Conservation (phyloP, 2,113 vertebrate species). For the Takifugu bimaculatus region DNA sequence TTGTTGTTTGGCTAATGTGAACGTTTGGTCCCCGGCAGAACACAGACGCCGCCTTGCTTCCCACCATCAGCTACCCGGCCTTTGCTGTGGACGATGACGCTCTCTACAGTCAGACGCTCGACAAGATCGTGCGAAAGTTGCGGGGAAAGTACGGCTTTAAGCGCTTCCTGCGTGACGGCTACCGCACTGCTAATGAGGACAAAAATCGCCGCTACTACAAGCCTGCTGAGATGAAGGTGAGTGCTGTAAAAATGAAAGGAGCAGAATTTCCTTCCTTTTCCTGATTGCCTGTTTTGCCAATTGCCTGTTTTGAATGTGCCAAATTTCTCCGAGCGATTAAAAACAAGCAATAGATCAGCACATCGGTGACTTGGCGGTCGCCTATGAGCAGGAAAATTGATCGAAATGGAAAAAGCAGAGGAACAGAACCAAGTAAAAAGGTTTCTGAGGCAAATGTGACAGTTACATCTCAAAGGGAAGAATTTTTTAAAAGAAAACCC, state of each 20-base stretch:
- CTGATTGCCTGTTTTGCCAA: no score
- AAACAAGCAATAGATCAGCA: no score
- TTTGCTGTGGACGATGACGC: slow-evolving; percentile 95
- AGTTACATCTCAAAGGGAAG: no score
- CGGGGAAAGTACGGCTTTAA: slow-evolving; percentile 94
- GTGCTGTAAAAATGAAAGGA: slow-evolving; percentile 3
- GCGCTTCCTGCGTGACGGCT: slow-evolving; percentile 91
- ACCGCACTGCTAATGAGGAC: slow-evolving; percentile 90
- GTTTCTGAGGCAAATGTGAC: no score
- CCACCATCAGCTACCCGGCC: slow-evolving; percentile 94
- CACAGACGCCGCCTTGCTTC: slow-evolving; percentile 91
- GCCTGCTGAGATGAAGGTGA: slow-evolving; percentile 98
- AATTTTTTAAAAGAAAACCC: no score
- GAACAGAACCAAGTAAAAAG: no score
- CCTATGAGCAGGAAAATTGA: no score
- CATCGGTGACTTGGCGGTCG: no score
- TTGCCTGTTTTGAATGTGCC: no score
- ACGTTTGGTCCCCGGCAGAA: slow-evolving; percentile 75
- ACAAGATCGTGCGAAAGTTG: slow-evolving; percentile 91
- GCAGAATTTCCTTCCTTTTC: no score
- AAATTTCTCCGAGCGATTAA: no score
- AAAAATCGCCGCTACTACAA: slow-evolving; percentile 86
- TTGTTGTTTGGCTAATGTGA: neutral
- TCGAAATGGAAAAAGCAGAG: no score
- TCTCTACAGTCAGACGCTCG: slow-evolving; percentile 88